phyloP scores from a whole-genome alignment of 2,888 invertebrate species.

The Ophioninae sp. region DNA sequence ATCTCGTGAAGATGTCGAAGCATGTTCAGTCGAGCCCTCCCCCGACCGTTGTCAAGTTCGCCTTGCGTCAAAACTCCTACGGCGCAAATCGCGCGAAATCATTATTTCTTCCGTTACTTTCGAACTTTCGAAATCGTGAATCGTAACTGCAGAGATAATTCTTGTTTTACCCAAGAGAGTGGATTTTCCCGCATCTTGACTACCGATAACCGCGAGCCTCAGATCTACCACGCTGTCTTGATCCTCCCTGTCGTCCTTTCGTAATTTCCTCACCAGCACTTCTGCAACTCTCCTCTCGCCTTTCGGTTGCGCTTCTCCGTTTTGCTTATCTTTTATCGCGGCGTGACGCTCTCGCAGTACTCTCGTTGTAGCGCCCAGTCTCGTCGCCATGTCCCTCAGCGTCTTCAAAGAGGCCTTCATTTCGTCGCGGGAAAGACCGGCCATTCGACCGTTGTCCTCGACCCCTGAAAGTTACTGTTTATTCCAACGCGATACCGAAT shows the following conservation, averaged over 20 bases:
- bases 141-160: neutral
- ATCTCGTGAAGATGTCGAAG: conserved; percentile 98
- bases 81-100: neutral
- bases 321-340: conserved; percentile 73
- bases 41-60: conserved; percentile 96
- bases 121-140: neutral
- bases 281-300: conserved; percentile 88
- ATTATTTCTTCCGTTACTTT: neutral
- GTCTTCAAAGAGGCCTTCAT: conserved; percentile 94
- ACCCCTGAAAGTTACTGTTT: conserved; percentile 83
- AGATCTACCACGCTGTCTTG: conserved; percentile 93
- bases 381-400: conserved; percentile 93
- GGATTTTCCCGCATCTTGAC: conserved; percentile 98
- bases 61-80: conserved; percentile 96
- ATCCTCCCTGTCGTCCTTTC: conserved; percentile 84
- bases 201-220: conserved; percentile 95
- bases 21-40: conserved; percentile 96
- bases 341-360: conserved; percentile 87
- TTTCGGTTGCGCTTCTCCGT: conserved; percentile 66
- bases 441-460: conserved; percentile 92
- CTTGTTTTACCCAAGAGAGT: conserved; percentile 86
- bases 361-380: conserved; percentile 91
- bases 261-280: conserved; percentile 92
- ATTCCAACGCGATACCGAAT: neutral
- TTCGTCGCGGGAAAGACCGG: conserved; percentile 91